Evolutionary conservation across 35 echinoderm and acorn worm genomes (phyloP).

Genomic region (Eucidaris tribuloides): DNA sequence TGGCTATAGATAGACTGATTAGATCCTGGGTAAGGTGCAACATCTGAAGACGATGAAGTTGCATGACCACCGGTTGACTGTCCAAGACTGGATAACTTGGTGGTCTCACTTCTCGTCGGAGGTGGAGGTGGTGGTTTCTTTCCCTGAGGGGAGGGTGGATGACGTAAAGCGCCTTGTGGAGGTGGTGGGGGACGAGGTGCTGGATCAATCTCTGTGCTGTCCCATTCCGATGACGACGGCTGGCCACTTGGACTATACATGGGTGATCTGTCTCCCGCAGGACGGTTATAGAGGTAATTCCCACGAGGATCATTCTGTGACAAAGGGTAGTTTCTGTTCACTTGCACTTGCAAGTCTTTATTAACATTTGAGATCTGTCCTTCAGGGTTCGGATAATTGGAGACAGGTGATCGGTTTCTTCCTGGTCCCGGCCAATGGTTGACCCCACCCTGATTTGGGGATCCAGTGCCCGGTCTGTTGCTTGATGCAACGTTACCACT

Average conservation of each 20-base stretch:
- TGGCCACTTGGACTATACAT: constrained; percentile 69
- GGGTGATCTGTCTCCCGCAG: constrained; percentile 66
- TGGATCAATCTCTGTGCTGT: constrained; percentile 11
- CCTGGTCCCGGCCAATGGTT: constrained; percentile 17
- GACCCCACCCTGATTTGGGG: constrained; percentile 14
- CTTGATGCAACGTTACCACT: constrained; percentile 9
- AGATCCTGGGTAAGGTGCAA: not conserved
- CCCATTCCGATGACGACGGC: constrained; percentile 23
- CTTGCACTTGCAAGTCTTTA: constrained; percentile 22
- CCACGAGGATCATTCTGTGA: constrained; percentile 46
- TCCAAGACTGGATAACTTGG: not conserved
- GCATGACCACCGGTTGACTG: not conserved
- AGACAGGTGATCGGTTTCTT: constrained; percentile 20
- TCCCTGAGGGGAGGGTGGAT: constrained; percentile 39
- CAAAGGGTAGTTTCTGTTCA: constrained; percentile 16
- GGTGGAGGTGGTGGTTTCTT: constrained; percentile 49
- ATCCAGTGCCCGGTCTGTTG: constrained; percentile 21
- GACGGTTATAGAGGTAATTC: constrained; percentile 38
- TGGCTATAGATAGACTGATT: constrained; percentile 1
- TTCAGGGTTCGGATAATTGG: not conserved
- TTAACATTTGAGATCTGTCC: not conserved
- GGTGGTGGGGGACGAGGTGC: constrained; percentile 4
- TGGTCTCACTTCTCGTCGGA: constrained; percentile 20
- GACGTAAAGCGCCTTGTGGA: constrained; percentile 26
- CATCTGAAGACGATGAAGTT: not conserved